phyloP scores from a whole-genome alignment of 1,140 invertebrate genomes.

The Caenorhabditis inopinata region DNA sequence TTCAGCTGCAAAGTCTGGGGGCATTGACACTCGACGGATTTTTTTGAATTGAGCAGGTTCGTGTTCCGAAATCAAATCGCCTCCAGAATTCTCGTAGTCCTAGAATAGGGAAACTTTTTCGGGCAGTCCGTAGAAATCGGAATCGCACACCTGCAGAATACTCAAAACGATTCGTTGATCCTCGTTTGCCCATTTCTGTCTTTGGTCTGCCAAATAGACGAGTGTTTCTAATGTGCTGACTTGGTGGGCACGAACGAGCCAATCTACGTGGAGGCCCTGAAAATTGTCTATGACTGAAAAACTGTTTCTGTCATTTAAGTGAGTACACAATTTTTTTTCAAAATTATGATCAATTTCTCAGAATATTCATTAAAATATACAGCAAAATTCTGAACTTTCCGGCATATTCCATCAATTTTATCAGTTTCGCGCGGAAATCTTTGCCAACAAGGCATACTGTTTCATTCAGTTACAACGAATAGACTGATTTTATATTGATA shows the following conservation, averaged over 20 bases:
- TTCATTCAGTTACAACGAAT: no score
- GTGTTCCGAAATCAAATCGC: background rate
- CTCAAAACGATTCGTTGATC: background rate
- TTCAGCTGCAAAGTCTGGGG: background rate
- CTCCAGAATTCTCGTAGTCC: background rate
- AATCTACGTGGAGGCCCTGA: background rate
- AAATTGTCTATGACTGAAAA: background rate
- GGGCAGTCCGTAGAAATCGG: background rate
- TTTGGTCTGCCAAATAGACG: background rate
- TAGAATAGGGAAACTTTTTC: background rate
- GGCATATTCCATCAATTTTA: no score
- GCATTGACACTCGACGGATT: background rate
- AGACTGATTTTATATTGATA: no score
- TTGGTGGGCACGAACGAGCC: background rate
- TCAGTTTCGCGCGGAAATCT: no score
- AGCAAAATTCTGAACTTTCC: no score
- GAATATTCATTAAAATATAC: no score
- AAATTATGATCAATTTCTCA: background rate
- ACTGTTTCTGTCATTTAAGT: background rate
- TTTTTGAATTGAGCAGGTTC: background rate
- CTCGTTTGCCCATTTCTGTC: background rate
- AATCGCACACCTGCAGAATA: background rate
- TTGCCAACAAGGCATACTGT: no score
- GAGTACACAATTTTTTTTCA: background rate
- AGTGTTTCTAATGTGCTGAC: background rate